phyloP scores from a whole-genome alignment of 2,113 vertebrate species.

The Alces alces region DNA sequence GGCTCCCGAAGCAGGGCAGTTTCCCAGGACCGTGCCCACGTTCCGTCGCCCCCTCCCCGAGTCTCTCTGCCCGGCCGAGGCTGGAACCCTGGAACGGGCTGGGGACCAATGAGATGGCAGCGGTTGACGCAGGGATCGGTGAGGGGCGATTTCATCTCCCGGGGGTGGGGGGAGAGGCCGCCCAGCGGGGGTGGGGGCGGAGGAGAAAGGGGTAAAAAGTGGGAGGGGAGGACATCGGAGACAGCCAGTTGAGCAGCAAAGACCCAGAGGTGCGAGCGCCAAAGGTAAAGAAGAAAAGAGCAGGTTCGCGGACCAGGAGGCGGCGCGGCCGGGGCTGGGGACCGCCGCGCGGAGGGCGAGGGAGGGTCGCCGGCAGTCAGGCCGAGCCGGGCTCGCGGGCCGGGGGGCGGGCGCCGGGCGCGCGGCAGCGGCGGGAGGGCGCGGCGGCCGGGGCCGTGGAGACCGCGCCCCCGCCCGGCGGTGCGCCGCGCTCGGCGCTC shows the following conservation, averaged over 20 bases:
- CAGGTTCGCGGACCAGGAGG: not conserved
- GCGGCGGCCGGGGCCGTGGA: not conserved
- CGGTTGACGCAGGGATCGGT: not conserved
- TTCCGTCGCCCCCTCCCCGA: not conserved
- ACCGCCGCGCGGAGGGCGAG: not conserved
- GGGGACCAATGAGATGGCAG: constrained; percentile 40
- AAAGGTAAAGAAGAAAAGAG: not conserved
- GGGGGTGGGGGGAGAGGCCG: not conserved
- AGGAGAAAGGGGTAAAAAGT: not conserved
- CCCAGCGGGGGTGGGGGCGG: not conserved
- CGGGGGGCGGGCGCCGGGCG: not conserved
- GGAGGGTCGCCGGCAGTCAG: constrained; percentile 18
- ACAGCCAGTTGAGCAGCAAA: not conserved
- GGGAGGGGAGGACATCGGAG: not conserved
- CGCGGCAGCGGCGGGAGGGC: not conserved
- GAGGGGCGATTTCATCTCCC: constrained; percentile 35
- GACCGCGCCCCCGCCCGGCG: not conserved
- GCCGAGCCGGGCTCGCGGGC: not conserved
- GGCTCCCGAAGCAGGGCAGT: not conserved
- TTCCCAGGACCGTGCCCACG: not conserved
- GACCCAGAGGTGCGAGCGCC: not conserved
- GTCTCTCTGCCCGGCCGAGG: not conserved
- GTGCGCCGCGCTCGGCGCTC: not conserved
- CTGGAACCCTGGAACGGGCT: not conserved
- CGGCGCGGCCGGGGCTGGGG: not conserved